Conservation (phyloP, 2,888 invertebrate genomes). For the Limenitis camilla region DNA sequence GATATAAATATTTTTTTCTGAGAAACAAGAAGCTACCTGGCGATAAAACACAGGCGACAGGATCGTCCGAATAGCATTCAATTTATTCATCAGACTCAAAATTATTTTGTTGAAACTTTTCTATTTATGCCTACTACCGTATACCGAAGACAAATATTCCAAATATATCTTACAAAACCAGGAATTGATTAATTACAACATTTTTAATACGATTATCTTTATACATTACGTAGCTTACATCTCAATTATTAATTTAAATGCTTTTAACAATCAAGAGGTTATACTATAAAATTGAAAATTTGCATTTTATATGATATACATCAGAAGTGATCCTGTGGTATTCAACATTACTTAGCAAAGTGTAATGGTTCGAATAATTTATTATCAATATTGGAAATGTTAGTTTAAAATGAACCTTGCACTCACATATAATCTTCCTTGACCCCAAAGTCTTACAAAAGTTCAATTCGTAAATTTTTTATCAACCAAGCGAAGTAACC, state of each 20-base stretch:
- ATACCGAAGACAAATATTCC: not conserved
- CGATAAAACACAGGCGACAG: conserved; percentile 68
- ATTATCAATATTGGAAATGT: not conserved
- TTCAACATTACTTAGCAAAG: too few species aligned
- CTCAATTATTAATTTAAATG: too few species aligned
- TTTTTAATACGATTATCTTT: too few species aligned
- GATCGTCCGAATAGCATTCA: conserved; percentile 57
- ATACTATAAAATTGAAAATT: too few species aligned
- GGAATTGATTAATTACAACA: too few species aligned
- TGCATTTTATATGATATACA: too few species aligned
- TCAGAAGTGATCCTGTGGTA: too few species aligned
- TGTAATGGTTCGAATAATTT: not conserved
- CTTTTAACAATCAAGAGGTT: too few species aligned
- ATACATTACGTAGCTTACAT: too few species aligned
- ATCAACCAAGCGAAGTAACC: conserved; percentile 55
- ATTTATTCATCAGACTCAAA: conserved; percentile 56
- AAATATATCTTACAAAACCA: not conserved
- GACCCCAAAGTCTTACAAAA: conserved; percentile 34
- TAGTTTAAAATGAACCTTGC: not conserved
- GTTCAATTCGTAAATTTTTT: conserved; percentile 64
- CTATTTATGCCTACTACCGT: conserved; percentile 12
- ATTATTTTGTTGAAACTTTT: conserved; percentile 41
- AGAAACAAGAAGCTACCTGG: conserved; percentile 69
- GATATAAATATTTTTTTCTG: conserved; percentile 71
- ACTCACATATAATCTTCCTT: conserved; percentile 4